Base-by-base conservation (phyloP, 2,113 vertebrate species). In the Pristiophorus japonicus region DNA sequence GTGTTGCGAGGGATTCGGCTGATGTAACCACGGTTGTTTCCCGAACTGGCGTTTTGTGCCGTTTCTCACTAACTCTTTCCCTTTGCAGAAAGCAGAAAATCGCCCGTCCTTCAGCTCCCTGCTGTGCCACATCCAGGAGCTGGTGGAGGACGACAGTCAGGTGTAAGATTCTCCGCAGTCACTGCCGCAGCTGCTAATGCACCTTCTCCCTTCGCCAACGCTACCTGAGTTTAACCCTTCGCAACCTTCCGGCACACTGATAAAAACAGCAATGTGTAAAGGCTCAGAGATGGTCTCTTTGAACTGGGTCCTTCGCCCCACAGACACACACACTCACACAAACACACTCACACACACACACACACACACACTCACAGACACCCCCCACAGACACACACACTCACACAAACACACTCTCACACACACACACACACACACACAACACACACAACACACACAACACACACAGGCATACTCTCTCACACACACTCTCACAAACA, bases 41-140 rank as follows among this genome's bases (percentile, higher is more conserved):
- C 4, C 34, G 51, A 14, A 4, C 0, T 12, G 27, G 55, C n/a
- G n/a, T 34, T 59, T 88, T 88, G 47, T 59, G 47, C 4, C 6
- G 11, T 90, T 34, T 62, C 27, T 90, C 24, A 90, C 51, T 3
- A 5, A 88, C 14, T 0, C 11, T 16, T 88, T 51, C 85, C 30
- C 24, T 55, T 88, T 90, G 47, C 87, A 90, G 87, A 90, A 90
- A 90, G 87, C 87, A 55, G 87, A 90, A 5, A 90, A 90, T 90
- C 87, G 87, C 4, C 87, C 87, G 0, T 10, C 87, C 55, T 90
- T 90, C 87, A 90, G 4, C 51, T 30, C 14, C 10, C 87, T 90
- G 51, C 87, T 90, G 47, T 59, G 87, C 27, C 59, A 3, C 16
- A 90, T 90, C 87, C 87, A 90, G 87, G 87, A 90, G 30, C 87